Evolutionary conservation across 2,888 invertebrate genomes (phyloP).

Genomic region (Drosophila putrida): DNA sequence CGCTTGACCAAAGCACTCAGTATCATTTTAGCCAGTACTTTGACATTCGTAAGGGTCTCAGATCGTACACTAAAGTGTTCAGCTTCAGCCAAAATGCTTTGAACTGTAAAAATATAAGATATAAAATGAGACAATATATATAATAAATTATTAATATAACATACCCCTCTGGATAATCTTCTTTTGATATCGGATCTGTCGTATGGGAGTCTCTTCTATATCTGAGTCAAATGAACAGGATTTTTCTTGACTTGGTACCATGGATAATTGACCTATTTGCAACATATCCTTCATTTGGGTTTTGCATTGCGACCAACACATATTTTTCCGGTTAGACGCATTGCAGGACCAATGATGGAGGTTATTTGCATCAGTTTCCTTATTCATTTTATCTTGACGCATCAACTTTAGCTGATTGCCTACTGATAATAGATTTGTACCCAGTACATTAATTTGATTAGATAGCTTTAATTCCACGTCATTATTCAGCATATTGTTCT

Average conservation of each 20-base stretch:
- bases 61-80: conserved; percentile 20
- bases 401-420: conserved; percentile 28
- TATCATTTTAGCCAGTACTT: conserved; percentile 27
- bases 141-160: not conserved
- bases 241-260: not conserved
- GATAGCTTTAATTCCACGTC: conserved; percentile 1
- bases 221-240: not conserved
- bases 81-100: conserved; percentile 26
- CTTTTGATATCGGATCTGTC: conserved; percentile 11
- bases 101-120: conserved; percentile 23
- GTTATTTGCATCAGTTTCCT: not conserved
- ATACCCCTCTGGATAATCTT: conserved; percentile 30
- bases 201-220: not conserved
- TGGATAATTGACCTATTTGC: not conserved
- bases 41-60: conserved; percentile 19
- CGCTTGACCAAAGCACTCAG: conserved; percentile 12
- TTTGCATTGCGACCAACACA: conserved; percentile 42
- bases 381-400: conserved; percentile 2
- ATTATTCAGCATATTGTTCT: not conserved
- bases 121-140: not conserved
- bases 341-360: conserved; percentile 25
- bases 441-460: conserved; percentile 12
- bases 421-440: conserved; percentile 11
- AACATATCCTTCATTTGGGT: conserved; percentile 6
- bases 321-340: conserved; percentile 27